Base-by-base conservation (phyloP, 2,113 vertebrate genomes). In the Notothenia rossii region DNA sequence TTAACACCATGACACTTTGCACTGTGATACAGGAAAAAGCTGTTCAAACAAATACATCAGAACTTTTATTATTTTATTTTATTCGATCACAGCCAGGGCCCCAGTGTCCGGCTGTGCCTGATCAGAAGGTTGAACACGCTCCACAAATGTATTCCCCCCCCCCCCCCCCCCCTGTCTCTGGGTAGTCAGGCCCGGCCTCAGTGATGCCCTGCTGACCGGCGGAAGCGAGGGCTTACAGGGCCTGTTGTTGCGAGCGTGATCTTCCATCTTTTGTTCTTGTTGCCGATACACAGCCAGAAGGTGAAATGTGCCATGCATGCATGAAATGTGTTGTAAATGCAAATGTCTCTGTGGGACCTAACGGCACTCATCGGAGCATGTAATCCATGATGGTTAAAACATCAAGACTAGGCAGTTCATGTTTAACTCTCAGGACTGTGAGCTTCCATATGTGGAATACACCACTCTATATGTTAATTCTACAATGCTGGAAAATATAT, bases 241-340 rank as follows among this genome's bases (percentile, higher is more conserved):
- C 15, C 59, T 75, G 79, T 66, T 75, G 25, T 70, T 72, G 25
- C 4, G 2, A 60, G 10, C 22, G 36, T 18, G 12, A 69, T 61
- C 69, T 66, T 75, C 46, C 54, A 20, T 79, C 13, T 80, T 77
- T 70, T 79, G 64, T 77, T 18, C 75, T 48, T 55, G 51, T 25
- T 64, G 67, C 46, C 0, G 36, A 60, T 70, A 17, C 22, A 7
- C 43, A 45, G 62, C 45, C 53, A 12, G 50, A 36, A 72, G 67
- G 33, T 48, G 43, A 75, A 83, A 81, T 79, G 64, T 78, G 66
- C 75, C 54, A 3, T 20, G 61, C 74, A 75, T 83, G 70, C 65
- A 58, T 83, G 71, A 70, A 85, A 75, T 73, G 22, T 89, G 74
- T 72, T 79, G 65, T 69, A 73, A 67, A 77, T 70, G 85, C 78